Evolutionary conservation across 2,797 vertebrate species (phyloP), one percentile per base, ranked within the genome.

Genomic region (Tinamus major): DNA sequence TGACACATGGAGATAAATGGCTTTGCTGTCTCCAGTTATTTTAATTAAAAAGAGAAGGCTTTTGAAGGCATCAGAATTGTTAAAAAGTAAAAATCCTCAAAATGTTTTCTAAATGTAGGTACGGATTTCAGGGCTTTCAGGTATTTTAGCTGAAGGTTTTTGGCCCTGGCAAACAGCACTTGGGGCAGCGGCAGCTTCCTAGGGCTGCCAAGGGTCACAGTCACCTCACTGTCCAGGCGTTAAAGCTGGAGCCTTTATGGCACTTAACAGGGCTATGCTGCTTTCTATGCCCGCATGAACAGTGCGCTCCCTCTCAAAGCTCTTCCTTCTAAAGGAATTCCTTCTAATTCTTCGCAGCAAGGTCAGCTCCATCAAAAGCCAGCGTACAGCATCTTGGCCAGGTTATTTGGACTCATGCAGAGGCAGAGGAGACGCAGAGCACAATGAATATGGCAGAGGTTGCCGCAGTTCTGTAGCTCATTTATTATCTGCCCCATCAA

Each of bases 11-110:
- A 90, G 89, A 87, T 72, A 94, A 96, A 96, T 86, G 90, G 89
- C 76, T 85, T 83, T 72, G 65, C 90, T 85, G 93, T 69, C 72
- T 86, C 80, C 80, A 39, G 46, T 80, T 92, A 77, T 58, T 93
- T 81, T 83, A 81, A 85, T 96, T 94, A 70, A 88, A 92, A 83
- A 24, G 42, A 39, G 29, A 94, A 89, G 26, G 86, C 31, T 59
- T 94, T 94, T 96, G 96, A 96, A 94, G 94, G 89, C 75, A 76
- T 65, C 70, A 51, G 62, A 62, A 39, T n/a, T 62, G 53, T 61
- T 90, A 56, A 76, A 87, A 92, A 68, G 23, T 13, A 56, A 85
- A 83, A 46, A 85, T 42, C 62, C 48, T 92, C 71, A 64, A 10
- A 81, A 82, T 48, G 3, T 69, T 58, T 77, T 62, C 53, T 49